phyloP scores from a whole-genome alignment of 2,888 invertebrate genomes.

The Yponomeuta sedellus region DNA sequence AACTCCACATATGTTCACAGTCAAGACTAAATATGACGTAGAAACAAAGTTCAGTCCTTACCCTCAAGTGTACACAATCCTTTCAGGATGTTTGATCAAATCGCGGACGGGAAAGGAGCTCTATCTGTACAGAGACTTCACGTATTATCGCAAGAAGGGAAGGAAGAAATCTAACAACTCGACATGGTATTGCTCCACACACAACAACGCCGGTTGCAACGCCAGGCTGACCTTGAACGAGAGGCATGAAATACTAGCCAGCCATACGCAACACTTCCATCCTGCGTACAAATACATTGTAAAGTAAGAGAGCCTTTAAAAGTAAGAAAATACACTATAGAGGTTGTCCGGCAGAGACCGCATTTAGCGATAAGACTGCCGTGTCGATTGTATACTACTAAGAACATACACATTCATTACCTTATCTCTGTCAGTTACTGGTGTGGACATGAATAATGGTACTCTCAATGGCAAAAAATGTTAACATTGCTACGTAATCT shows the following conservation, averaged over 20 bases:
- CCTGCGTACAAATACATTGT: conserved; percentile 20
- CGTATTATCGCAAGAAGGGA: conserved; percentile 59
- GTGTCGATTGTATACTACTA: too few relatives aligned
- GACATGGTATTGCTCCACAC: conserved; percentile 63
- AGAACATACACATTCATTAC: too few relatives aligned
- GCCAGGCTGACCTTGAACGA: conserved; percentile 51
- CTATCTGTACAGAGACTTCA: conserved; percentile 54
- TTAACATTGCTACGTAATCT: too few relatives aligned
- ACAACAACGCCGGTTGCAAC: conserved; percentile 58
- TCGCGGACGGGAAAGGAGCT: conserved; percentile 55
- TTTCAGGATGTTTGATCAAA: conserved; percentile 32
- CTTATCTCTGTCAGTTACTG: too few relatives aligned
- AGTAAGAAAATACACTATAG: too few relatives aligned
- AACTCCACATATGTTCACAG: too few relatives aligned
- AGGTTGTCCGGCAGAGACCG: too few relatives aligned
- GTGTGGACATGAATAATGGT: too few relatives aligned
- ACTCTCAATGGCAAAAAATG: too few relatives aligned
- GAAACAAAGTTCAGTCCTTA: too few relatives aligned
- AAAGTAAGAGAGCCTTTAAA: background rate
- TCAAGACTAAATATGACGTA: too few relatives aligned
- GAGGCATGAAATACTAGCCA: conserved; percentile 40
- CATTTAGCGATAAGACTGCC: too few relatives aligned
- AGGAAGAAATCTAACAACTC: conserved; percentile 41
- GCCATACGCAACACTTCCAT: conserved; percentile 46
- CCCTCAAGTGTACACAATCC: background rate